phyloP scores from a whole-genome alignment of 2,888 invertebrate species.

The Dynastes grantii region DNA sequence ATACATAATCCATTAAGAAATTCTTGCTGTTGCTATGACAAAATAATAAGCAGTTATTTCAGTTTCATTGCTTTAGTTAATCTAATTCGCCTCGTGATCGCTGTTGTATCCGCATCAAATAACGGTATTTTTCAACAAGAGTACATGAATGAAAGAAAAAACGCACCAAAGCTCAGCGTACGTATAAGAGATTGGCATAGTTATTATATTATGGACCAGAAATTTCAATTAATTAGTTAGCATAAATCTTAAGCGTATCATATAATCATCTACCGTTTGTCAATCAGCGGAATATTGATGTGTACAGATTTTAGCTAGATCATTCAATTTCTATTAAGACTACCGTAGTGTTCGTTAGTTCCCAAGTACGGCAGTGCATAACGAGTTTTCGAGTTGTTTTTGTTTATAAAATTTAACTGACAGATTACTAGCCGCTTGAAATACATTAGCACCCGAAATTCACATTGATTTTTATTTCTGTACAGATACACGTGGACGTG shows the following conservation, averaged over 20 bases:
- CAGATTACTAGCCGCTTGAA: constrained; percentile 19
- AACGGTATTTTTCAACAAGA: constrained; percentile 27
- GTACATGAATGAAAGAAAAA: constrained; percentile 23
- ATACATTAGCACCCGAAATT: constrained; percentile 22
- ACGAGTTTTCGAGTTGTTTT: constrained; percentile 22
- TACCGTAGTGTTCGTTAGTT: constrained; percentile 11
- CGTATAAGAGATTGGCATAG: constrained; percentile 13
- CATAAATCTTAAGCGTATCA: constrained; percentile 27
- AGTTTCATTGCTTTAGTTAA: constrained; percentile 19
- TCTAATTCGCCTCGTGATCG: constrained; percentile 21
- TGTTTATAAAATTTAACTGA: constrained; percentile 16
- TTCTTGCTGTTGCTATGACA: background rate
- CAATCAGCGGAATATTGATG: constrained; percentile 39
- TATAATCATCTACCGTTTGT: constrained; percentile 41
- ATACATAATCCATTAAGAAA: background rate
- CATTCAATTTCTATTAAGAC: constrained; percentile 10
- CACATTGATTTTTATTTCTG: constrained; percentile 1
- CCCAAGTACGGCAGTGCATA: constrained; percentile 3
- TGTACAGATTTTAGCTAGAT: constrained; percentile 14
- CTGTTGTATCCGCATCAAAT: constrained; percentile 15
- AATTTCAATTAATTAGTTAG: constrained; percentile 41
- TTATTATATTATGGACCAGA: constrained; percentile 27
- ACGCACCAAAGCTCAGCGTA: background rate
- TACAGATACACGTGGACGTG: constrained; percentile 9
- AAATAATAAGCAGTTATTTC: background rate